A percentile compares a stretch with the other conserved stretches of the same genome.
These are phyloP conservation scores for Cheilosia impressa DNA, from an alignment of 2,888 invertebrate genomes.

Conservation along the genomic window DNA sequence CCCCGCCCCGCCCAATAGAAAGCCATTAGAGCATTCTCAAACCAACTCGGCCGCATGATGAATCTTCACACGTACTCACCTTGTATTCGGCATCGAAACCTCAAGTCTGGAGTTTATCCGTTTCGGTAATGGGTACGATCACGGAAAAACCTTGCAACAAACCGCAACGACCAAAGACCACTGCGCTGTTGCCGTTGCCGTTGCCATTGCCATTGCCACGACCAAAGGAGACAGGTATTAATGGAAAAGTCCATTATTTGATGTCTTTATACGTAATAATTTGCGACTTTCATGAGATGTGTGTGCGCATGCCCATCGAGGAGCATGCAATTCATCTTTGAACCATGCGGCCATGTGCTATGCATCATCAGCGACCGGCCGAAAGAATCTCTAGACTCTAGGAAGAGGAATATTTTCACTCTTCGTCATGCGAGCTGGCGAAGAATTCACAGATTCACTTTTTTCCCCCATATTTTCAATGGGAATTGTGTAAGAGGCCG, in stretches of 20 bases:
- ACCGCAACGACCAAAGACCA: constrained; percentile 12
- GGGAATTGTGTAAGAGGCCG: constrained; percentile 42
- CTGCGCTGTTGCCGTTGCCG: background rate
- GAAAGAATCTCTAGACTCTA: constrained; percentile 26
- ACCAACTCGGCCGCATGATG: constrained; percentile 29
- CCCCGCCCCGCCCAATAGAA: background rate
- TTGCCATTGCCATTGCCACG: constrained; percentile 25
- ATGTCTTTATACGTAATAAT: constrained; percentile 74
- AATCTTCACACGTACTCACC: constrained; percentile 57
- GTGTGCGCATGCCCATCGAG: constrained; percentile 41
- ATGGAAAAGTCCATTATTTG: constrained; percentile 75
- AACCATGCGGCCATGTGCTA: constrained; percentile 54
- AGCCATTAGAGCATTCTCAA: constrained; percentile 5
- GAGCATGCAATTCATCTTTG: constrained; percentile 66
- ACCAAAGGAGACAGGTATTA: constrained; percentile 71
- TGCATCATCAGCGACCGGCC: constrained; percentile 30
- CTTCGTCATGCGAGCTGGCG: constrained; percentile 57
- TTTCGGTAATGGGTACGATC: constrained; percentile 68
- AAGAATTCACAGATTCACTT: constrained; percentile 61
- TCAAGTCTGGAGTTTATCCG: constrained; percentile 55
- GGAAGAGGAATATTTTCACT: constrained; percentile 63
- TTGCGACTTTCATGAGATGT: constrained; percentile 70
- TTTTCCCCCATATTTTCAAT: constrained; percentile 49
- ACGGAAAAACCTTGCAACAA: constrained; percentile 58
- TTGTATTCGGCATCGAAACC: constrained; percentile 44